These are phyloP conservation scores for Sebastes fasciatus DNA, from an alignment of 2,113 vertebrate species.

Conservation along the genomic window DNA sequence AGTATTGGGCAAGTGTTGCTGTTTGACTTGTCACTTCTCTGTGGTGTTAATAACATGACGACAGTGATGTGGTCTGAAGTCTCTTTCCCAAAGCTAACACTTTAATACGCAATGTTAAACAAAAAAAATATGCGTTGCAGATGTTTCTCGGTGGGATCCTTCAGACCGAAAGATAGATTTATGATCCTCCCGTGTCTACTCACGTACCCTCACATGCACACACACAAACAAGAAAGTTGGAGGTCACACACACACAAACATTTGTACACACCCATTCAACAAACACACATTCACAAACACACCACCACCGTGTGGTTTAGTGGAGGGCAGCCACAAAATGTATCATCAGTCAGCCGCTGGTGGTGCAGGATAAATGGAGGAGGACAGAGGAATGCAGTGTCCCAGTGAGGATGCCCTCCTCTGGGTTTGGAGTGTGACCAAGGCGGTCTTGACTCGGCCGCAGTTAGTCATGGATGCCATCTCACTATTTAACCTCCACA, in stretches of 20 bases:
- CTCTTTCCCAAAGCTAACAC: slow-evolving; percentile 41
- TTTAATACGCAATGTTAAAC: slow-evolving; percentile 30
- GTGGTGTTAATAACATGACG: slow-evolving; percentile 27
- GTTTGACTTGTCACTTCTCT: slow-evolving; percentile 29
- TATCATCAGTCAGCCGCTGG: slow-evolving; percentile 67
- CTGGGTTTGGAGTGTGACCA: slow-evolving; percentile 72
- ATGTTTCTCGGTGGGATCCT: slow-evolving; percentile 57
- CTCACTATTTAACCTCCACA: slow-evolving; percentile 60
- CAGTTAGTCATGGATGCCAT: slow-evolving; percentile 67
- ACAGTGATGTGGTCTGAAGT: slow-evolving; percentile 50
- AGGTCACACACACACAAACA: slow-evolving; percentile 31
- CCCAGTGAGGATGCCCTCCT: slow-evolving; percentile 65
- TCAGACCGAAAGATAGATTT: slow-evolving; percentile 45
- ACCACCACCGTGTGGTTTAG: slow-evolving; percentile 49
- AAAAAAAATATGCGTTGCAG: slow-evolving; percentile 42
- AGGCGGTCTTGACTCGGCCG: slow-evolving; percentile 60
- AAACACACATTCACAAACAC: slow-evolving; percentile 33
- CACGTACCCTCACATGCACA: slow-evolving; percentile 22
- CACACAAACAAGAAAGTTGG: slow-evolving; percentile 45
- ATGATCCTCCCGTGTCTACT: slow-evolving; percentile 48
- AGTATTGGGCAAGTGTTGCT: background rate
- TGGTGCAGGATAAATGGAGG: slow-evolving; percentile 59
- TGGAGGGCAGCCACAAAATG: slow-evolving; percentile 58
- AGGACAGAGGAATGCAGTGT: slow-evolving; percentile 63
- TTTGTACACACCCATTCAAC: slow-evolving; percentile 30